These are phyloP conservation scores for Chaenogobius annularis DNA, from an alignment of 2,113 vertebrate genomes.

Conservation along the genomic window DNA sequence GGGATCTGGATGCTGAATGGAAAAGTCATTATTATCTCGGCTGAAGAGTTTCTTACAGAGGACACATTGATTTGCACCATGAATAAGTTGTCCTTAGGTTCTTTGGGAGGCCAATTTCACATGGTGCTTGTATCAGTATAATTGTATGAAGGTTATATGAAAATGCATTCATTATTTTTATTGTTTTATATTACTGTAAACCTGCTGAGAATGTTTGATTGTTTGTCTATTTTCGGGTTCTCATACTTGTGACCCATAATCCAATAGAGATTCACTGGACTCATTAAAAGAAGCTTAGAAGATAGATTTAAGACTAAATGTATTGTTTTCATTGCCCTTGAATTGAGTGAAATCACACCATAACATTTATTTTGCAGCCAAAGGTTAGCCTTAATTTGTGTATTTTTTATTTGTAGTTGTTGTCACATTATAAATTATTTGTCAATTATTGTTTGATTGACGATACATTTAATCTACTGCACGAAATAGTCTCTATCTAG, in stretches of 20 bases:
- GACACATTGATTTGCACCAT: slow-evolving; percentile 19
- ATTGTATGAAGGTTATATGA: not conserved
- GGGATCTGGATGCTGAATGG: slow-evolving; percentile 41
- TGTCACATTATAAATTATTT: too few species aligned
- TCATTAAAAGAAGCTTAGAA: not conserved
- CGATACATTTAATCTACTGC: not conserved
- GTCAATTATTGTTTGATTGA: too few species aligned
- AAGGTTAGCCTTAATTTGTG: not conserved
- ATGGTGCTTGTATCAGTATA: not conserved
- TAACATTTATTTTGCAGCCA: not conserved
- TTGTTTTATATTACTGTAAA: not conserved
- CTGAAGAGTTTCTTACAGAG: slow-evolving; percentile 5
- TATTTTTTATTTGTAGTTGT: not conserved
- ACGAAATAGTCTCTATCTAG: not conserved
- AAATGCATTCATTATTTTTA: not conserved
- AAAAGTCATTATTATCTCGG: slow-evolving; percentile 58
- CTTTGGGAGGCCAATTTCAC: not conserved
- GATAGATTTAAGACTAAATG: not conserved
- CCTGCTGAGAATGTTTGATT: not conserved
- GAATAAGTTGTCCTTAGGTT: slow-evolving; percentile 11
- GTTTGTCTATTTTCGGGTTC: too few species aligned
- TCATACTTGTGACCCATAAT: not conserved
- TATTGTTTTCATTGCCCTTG: too few species aligned
- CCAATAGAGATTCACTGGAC: not conserved
- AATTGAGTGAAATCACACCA: not conserved